Conservation (phyloP, 2,113 vertebrate species). For the Tetrao urogallus region DNA sequence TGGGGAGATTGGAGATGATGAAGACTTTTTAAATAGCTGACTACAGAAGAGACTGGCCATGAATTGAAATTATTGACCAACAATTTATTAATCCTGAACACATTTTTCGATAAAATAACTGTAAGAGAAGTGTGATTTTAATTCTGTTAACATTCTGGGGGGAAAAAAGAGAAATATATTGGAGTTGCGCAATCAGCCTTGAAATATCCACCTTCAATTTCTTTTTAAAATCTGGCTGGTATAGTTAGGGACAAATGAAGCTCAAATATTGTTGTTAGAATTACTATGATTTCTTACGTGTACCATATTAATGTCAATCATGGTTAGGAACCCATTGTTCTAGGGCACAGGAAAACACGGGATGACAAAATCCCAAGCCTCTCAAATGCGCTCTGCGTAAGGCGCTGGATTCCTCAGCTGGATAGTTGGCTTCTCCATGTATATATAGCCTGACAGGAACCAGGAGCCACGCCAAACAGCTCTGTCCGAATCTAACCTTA, state of each 20-base stretch:
- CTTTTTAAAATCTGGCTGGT: background rate
- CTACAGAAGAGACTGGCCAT: background rate
- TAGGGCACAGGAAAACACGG: background rate
- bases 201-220: background rate
- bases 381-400: background rate
- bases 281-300: conserved; percentile 8
- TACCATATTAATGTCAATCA: background rate
- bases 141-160: background rate
- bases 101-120: background rate
- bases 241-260: conserved; percentile 3
- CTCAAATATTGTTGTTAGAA: background rate
- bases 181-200: background rate
- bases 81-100: background rate
- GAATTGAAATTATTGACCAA: background rate
- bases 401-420: background rate
- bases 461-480: background rate
- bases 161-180: background rate
- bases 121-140: background rate
- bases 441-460: background rate
- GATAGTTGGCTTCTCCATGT: conserved; percentile 4
- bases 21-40: background rate
- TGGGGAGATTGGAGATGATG: background rate
- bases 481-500: background rate
- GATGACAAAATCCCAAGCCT: conserved; percentile 1
- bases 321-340: conserved; percentile 24